phyloP scores from a whole-genome alignment of 1,140 invertebrate genomes.

The Nylanderia fulva region DNA sequence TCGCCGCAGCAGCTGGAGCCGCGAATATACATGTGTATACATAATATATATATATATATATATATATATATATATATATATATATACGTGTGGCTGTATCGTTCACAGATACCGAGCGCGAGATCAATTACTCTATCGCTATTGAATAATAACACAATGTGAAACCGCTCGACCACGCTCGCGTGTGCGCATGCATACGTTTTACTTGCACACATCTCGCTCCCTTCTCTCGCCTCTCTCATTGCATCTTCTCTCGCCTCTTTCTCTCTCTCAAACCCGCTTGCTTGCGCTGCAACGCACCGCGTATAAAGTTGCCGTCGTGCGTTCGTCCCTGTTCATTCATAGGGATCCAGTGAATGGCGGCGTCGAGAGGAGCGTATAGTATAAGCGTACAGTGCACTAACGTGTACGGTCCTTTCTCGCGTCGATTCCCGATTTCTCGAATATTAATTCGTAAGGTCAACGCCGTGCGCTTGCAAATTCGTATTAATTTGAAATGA shows the following conservation, averaged over 20 bases:
- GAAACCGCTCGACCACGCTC: conserved; percentile 32
- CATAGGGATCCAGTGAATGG: conserved; percentile 84
- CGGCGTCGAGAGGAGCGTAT: conserved; percentile 76
- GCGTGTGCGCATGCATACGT: conserved; percentile 61
- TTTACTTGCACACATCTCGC: conserved; percentile 59
- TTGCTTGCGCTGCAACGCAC: conserved; percentile 67
- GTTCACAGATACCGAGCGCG: conserved; percentile 57
- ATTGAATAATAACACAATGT: conserved; percentile 81
- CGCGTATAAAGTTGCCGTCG: conserved; percentile 83
- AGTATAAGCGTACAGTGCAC: conserved; percentile 63
- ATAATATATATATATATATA: not conserved
- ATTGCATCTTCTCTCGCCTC: conserved; percentile 39
- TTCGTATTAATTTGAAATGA: not conserved
- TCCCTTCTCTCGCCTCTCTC: conserved; percentile 70
- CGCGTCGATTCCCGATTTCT: conserved; percentile 17
- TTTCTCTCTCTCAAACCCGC: conserved; percentile 33
- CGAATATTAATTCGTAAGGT: not conserved
- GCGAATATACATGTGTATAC: not conserved
- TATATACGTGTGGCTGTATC: not conserved
- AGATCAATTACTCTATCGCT: conserved; percentile 84
- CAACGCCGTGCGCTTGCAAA: not conserved
- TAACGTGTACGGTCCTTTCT: not conserved
- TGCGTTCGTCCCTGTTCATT: conserved; percentile 83
- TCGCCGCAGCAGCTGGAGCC: not conserved
- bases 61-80: not conserved